Base-by-base conservation (phyloP, 2,888 invertebrate genomes). In the Ectemnius continuus region DNA sequence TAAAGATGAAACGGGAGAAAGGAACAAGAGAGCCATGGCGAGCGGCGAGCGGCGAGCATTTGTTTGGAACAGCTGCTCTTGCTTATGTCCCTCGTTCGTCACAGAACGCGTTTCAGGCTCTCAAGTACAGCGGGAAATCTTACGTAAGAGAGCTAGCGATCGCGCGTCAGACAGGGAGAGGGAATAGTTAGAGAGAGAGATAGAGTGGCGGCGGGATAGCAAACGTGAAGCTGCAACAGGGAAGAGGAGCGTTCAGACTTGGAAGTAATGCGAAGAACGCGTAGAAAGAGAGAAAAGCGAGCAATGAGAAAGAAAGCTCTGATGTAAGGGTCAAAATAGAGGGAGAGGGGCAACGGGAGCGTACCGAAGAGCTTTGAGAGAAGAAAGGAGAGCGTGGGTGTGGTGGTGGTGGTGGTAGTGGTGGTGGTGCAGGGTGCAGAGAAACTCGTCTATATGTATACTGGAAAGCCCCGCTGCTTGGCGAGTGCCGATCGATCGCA, bases 401-500 rank as follows among this genome's bases (percentile, higher is more conserved):
- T 67, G 79, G 71, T 59, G 67, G 73, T 52, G 52, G 16, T 59
- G 67, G 73, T 52, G 52, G 16, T 48, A 70, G 77, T 73, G 81
- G 64, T 23, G 78, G 71, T 58, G 64, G 72, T 67, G 68, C 76
- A 75, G 63, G 67, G 77, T 74, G 74, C 73, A 70, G 79, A 79
- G 70, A 59, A 75, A 61, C 72, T 67, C 60, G 57, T 67, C 72
- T 82, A 70, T 79, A 73, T 82, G 67, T 79, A 73, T 69, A 75
- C 66, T 60, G 73, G 72, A 73, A 83, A 81, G 78, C 79, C 73
- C 78, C 72, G 78, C 75, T 81, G 83, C 79, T 82, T 74, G 82
- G 84, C 80, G 84, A 83, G 83, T 81, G 82, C 82, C 86, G 85
- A 87, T 87, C 87, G 87, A 87, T 87, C 83, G 84, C 79, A 79